These are phyloP conservation scores for Apteryx mantelli DNA, from an alignment of 2,113 vertebrate genomes.

Conservation along the genomic window DNA sequence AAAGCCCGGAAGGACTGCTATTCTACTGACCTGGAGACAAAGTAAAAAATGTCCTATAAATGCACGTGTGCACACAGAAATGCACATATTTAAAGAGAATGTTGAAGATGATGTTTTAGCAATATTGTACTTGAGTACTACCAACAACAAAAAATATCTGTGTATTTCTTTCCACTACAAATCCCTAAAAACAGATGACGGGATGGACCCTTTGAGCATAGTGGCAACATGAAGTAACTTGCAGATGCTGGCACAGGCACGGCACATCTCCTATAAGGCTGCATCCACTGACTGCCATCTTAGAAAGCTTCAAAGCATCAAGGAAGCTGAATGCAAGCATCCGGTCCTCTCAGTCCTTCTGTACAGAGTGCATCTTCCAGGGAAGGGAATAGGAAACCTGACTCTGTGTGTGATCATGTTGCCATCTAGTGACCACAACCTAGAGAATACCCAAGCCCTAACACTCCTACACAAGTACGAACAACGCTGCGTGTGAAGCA, in stretches of 20 bases:
- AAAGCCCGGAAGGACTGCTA: not conserved
- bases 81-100: not conserved
- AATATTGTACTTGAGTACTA: not conserved
- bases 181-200: not conserved
- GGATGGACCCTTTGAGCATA: not conserved
- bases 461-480: not conserved
- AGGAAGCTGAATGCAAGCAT: not conserved
- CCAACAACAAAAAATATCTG: not conserved
- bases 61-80: not conserved
- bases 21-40: not conserved
- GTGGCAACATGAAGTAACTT: not conserved
- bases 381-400: not conserved
- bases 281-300: not conserved
- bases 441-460: not conserved
- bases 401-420: constrained; percentile 46
- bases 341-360: not conserved
- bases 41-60: not conserved
- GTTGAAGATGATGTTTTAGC: not conserved
- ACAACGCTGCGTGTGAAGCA: not conserved
- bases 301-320: not conserved
- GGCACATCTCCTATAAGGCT: not conserved
- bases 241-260: not conserved
- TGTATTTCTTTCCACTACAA: not conserved
- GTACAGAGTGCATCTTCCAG: not conserved
- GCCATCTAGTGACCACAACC: constrained; percentile 61